Base-by-base conservation (phyloP, 2,888 invertebrate genomes). In the Arge pagana region DNA sequence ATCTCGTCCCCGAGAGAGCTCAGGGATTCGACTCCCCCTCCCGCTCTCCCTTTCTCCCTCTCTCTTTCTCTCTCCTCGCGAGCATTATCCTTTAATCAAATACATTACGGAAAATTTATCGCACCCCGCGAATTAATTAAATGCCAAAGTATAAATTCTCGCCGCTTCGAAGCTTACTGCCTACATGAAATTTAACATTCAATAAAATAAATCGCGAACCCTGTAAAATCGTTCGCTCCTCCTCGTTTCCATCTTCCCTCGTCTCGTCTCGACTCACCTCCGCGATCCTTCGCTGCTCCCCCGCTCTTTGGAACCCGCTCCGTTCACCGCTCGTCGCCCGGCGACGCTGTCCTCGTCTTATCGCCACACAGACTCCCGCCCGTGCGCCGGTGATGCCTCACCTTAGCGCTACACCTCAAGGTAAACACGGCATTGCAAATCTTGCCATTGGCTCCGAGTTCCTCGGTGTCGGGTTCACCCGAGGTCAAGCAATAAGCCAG, bases 11-110 rank as follows among this genome's bases (percentile, higher is more conserved):
- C 55, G 19, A 53, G 55, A 55, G 62, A 58, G 57, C 35, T 51
- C 48, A 31, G 55, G 48, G 48, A 57, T 58, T 59, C 64, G 64
- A 60, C 65, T 69, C 24, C 45, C 16, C 45, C 33, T 31, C n/a
- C n/a, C n/a, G n/a, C n/a, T n/a, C n/a, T n/a, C n/a, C n/a, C n/a
- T n/a, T n/a, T n/a, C n/a, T n/a, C n/a, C n/a, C 42, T 42, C 45
- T 45, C 33, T 68, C 68, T 67, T 67, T n/a, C 42, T 42, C 45
- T 45, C 33, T 68, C 68, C 67, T 67, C 65, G 62, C 67, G 67
- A 68, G 73, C 71, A 74, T 74, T 75, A 74, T 75, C 74, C 73
- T 74, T 74, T 74, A 74, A 74, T 74, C 74, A 75, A 75, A 75
- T 74, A 74, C 74, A 74, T 75, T 74, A 74, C 70, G 62, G 69